phyloP scores from a whole-genome alignment of 2,113 vertebrate genomes.

The Stictonetta naevosa region DNA sequence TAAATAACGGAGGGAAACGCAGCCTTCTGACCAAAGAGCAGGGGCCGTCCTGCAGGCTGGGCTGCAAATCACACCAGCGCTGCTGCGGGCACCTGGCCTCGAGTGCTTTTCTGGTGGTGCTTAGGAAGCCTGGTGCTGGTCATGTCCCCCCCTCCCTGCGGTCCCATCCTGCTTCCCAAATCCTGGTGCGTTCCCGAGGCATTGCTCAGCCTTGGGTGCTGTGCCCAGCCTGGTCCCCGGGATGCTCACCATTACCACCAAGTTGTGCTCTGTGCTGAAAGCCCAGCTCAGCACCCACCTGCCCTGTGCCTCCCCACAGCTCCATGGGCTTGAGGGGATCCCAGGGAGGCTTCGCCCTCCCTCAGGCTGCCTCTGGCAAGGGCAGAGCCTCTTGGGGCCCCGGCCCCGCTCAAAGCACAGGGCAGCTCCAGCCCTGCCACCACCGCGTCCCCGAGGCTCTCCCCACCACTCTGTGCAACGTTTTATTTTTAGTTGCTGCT shows the following conservation, averaged over 20 bases:
- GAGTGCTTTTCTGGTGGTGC: background rate
- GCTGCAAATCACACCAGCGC: accelerated
- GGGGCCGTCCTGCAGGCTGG: background rate
- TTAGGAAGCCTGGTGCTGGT: background rate
- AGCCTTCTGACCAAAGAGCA: background rate
- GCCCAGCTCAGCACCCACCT: background rate
- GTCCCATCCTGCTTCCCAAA: background rate
- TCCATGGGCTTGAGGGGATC: too few relatives aligned
- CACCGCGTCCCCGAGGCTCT: too few relatives aligned
- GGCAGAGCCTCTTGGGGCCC: too few relatives aligned
- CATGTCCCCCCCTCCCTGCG: accelerated
- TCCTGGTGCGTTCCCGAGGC: background rate
- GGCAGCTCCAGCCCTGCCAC: too few relatives aligned
- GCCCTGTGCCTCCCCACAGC: background rate
- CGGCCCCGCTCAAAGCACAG: too few relatives aligned
- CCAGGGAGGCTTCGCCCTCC: too few relatives aligned
- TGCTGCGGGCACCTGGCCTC: background rate
- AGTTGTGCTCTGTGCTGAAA: background rate
- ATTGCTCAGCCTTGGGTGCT: background rate
- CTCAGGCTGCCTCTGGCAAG: too few relatives aligned
- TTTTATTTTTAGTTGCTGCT: too few relatives aligned
- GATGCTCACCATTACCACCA: too few relatives aligned
- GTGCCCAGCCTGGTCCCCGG: too few relatives aligned
- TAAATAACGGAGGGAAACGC: accelerated
- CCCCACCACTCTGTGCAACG: too few relatives aligned